Conservation (phyloP, 2,888 invertebrate species). For the Magallana nippona region DNA sequence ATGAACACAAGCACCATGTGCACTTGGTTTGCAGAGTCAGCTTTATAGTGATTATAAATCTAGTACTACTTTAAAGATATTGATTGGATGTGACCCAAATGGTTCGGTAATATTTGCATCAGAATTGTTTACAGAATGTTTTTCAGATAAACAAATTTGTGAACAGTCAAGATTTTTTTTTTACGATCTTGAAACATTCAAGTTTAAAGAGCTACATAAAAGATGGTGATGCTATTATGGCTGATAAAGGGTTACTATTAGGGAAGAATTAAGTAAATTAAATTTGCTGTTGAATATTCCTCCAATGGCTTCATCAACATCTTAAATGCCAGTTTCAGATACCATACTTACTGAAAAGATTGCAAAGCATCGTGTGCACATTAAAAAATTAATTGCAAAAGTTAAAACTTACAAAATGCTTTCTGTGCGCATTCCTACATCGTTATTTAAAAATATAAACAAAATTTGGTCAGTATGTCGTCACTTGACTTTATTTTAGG, state of each 20-base stretch:
- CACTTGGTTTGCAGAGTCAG: slow-evolving; percentile 52
- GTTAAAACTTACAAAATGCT: slow-evolving; percentile 45
- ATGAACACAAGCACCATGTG: slow-evolving; percentile 52
- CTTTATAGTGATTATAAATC: slow-evolving; percentile 57
- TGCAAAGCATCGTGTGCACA: slow-evolving; percentile 45
- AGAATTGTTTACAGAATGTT: slow-evolving; percentile 47
- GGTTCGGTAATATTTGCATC: slow-evolving; percentile 52
- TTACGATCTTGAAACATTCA: slow-evolving; percentile 6
- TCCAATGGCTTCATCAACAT: slow-evolving; percentile 34
- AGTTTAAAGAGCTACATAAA: not conserved
- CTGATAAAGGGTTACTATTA: not conserved
- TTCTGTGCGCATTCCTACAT: not conserved
- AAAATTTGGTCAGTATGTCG: slow-evolving; percentile 47
- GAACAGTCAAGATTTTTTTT: slow-evolving; percentile 45
- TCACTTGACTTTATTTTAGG: slow-evolving; percentile 1
- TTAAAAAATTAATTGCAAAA: slow-evolving; percentile 39
- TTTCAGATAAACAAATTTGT: slow-evolving; percentile 53
- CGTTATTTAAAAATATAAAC: slow-evolving; percentile 34
- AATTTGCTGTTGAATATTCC: slow-evolving; percentile 47
- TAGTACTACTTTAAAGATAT: slow-evolving; percentile 49
- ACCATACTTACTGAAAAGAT: slow-evolving; percentile 42
- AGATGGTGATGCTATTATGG: not conserved
- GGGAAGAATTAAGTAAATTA: not conserved
- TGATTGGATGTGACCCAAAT: slow-evolving; percentile 52
- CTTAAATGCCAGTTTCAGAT: slow-evolving; percentile 44